Percentiles rank a stretch among this genome's conserved stretches.
These are phyloP conservation scores for Anhinga anhinga DNA, from an alignment of 2,113 vertebrate species.

Conservation along the genomic window DNA sequence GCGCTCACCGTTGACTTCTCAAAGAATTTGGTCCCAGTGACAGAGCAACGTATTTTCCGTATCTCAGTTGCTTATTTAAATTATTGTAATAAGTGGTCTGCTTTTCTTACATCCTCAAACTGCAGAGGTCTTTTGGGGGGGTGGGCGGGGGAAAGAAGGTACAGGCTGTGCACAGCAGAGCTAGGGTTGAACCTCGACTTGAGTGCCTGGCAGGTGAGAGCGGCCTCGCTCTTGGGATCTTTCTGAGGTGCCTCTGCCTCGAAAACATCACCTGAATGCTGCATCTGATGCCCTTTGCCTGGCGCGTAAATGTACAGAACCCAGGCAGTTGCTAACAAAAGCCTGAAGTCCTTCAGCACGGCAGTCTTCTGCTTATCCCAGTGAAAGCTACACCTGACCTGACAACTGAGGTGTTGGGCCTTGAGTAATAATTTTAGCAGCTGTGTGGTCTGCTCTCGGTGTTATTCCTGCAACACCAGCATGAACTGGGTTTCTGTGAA, in stretches of 20 bases:
- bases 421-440: neutral
- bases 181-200: neutral
- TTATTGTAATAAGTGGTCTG: neutral
- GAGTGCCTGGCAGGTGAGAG: neutral
- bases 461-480: neutral
- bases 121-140: neutral
- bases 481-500: neutral
- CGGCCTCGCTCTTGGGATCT: neutral
- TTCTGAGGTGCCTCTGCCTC: neutral
- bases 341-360: neutral
- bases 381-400: neutral
- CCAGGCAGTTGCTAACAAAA: fast-evolving
- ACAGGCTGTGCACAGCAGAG: neutral
- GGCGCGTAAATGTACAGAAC: too few relatives aligned
- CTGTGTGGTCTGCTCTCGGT: neutral
- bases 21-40: neutral
- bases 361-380: neutral
- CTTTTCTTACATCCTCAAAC: neutral
- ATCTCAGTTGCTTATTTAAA: neutral
- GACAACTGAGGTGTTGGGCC: neutral
- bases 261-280: fast-evolving
- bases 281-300: neutral
- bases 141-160: too few relatives aligned
- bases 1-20: fast-evolving
- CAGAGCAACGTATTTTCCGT: neutral